Evolutionary conservation across 2,888 invertebrate genomes (phyloP), one percentile per base, ranked within the genome.

Genomic region (Orchesellides sinensis): DNA sequence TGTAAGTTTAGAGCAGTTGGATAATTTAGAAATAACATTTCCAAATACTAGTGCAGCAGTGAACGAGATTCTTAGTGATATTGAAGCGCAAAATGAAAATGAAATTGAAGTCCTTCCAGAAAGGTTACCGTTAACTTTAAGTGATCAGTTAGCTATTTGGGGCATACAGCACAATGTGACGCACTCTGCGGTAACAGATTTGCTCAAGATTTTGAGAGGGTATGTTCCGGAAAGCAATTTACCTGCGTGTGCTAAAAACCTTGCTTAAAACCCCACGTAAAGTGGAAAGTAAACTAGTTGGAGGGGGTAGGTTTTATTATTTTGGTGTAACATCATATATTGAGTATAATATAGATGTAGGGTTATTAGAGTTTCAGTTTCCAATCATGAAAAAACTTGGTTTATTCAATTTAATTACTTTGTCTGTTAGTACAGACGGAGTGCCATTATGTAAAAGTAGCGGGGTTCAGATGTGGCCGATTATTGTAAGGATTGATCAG

Each of bases 361-460:
- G 21, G 2, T n/a, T 40, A 17, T 10, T 14, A 25, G 65, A 19
- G 4, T 65, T 45, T 49, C 21, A 8, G 5, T 65, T 17, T 65
- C 65, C 74, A 8, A 10, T 17, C 17, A 14, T 74, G 8, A 19
- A 29, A 19, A 17, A 29, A 14, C 2, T 19, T 4, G 29, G 54
- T 8, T 12, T 23, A 17, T n/a, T 0, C n/a, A 54, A 77, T 27
- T 27, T 25, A 45, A 40, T 59, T n/a, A 61, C 69, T 1, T 61
- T 70, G 25, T n/a, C 32, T 0, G 25, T 81, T 56, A 66, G 74
- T 14, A 68, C 59, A 17, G 81, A 81, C 19, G 81, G 81, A 1
- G n/a, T 81, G 23, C 81, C 83, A 0, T n/a, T 83, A 8, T 70
- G 45, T 40, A 72, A 72, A 77, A 83, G 83, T 23, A 49, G 52